Conservation (phyloP, 2,797 vertebrate species). For the Urophycis tenuis region DNA sequence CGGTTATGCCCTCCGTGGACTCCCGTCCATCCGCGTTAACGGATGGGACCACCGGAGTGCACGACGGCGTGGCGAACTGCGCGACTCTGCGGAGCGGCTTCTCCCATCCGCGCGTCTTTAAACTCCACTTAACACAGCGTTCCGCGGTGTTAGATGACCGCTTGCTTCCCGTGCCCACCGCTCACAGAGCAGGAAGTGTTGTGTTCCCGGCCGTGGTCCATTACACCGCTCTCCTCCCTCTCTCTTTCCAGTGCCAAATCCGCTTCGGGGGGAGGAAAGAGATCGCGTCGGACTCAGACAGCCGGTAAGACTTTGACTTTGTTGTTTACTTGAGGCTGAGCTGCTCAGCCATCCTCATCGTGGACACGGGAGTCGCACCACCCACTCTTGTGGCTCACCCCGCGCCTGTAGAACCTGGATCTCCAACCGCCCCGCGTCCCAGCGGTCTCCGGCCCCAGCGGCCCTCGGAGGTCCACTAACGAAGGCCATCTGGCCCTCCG, state of each 20-base stretch:
- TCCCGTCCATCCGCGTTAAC: background rate
- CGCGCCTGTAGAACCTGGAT: background rate
- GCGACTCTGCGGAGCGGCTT: background rate
- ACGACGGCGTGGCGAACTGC: background rate
- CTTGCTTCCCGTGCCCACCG: background rate
- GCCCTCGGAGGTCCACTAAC: background rate
- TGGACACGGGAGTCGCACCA: background rate
- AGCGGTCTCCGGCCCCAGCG: background rate
- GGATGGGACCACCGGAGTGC: background rate
- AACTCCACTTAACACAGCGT: background rate
- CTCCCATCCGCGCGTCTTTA: background rate
- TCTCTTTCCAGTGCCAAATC: constrained; percentile 87
- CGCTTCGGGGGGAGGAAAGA: constrained; percentile 98
- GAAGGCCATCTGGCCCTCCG: background rate
- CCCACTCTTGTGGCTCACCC: background rate
- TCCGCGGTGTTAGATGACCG: background rate
- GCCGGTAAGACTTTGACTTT: constrained; percentile 74
- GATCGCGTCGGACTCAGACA: constrained; percentile 97
- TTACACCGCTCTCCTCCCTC: constrained; percentile 37
- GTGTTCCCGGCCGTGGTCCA: constrained; percentile 25
- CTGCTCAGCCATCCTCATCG: background rate
- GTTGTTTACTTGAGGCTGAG: background rate
- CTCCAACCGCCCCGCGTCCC: background rate
- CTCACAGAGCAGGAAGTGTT: constrained; percentile 4
- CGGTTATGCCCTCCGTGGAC: background rate